Conservation (phyloP, 2,888 invertebrate species). For the Synergus umbraculus region DNA sequence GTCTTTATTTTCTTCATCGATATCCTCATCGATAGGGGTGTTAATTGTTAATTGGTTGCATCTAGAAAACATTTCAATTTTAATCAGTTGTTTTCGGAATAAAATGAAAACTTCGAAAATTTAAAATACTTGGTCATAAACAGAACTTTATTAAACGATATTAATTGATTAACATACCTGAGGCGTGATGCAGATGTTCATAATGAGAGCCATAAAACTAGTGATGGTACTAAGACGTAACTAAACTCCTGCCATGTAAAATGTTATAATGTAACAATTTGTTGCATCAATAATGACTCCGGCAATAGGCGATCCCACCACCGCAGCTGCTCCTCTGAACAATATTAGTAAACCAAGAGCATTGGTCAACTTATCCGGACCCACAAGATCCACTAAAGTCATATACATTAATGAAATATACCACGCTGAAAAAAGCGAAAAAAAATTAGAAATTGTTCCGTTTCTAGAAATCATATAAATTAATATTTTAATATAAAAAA, state of each 20-base stretch:
- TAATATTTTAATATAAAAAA: no score
- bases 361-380: slow-evolving; percentile 96
- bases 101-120: background rate
- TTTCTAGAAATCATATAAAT: no score
- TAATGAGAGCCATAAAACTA: slow-evolving; percentile 89
- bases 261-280: no score
- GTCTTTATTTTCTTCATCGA: slow-evolving; percentile 84
- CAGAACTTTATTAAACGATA: background rate
- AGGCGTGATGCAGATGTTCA: slow-evolving; percentile 80
- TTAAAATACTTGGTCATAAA: no score
- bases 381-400: slow-evolving; percentile 96
- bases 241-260: no score
- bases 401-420: slow-evolving; percentile 99
- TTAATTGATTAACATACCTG: slow-evolving; percentile 60
- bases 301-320: no score
- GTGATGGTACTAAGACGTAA: slow-evolving; percentile 91
- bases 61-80: slow-evolving; percentile 72
- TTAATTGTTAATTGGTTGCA: slow-evolving; percentile 84
- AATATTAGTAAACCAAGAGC: no score
- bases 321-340: no score
- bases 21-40: slow-evolving; percentile 89
- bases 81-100: background rate
- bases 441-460: slow-evolving; percentile 6
- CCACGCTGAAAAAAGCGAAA: slow-evolving; percentile 84
- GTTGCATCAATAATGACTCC: no score